Conservation (phyloP, 2,113 vertebrate species). For the Aythya baeri region DNA sequence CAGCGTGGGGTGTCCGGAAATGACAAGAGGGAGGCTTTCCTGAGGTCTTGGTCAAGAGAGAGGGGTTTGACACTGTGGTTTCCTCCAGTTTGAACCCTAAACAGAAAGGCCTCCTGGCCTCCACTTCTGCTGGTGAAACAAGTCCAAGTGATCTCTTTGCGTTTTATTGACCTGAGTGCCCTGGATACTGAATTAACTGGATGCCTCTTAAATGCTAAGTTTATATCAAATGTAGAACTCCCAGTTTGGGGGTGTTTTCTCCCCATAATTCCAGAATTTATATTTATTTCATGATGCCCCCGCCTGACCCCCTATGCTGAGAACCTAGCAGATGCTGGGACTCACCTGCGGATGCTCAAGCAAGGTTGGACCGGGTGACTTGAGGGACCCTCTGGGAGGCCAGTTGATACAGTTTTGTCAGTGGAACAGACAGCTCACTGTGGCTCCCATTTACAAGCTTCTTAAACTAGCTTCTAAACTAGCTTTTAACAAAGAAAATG, state of each 20-base stretch:
- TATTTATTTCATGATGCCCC: background rate
- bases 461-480: slow-evolving; percentile 76
- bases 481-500: slow-evolving; percentile 80
- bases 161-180: background rate
- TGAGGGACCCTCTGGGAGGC: slow-evolving; percentile 36
- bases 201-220: background rate
- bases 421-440: slow-evolving; percentile 55
- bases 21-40: background rate
- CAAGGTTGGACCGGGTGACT: background rate
- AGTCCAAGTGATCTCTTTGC: background rate
- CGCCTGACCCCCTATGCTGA: background rate
- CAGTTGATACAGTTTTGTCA: slow-evolving; percentile 43
- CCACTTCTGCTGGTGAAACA: background rate
- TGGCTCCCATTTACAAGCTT: slow-evolving; percentile 75
- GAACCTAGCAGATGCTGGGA: fast-evolving
- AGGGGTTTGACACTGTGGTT: fast-evolving
- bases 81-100: background rate
- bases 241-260: background rate
- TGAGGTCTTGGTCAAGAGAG: fast-evolving
- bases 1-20: background rate
- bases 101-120: background rate
- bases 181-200: background rate
- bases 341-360: background rate
- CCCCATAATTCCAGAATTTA: background rate
- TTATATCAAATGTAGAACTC: background rate